Conservation (phyloP, 92 coral and sea anemone genomes). For the Nematostella vectensis region DNA sequence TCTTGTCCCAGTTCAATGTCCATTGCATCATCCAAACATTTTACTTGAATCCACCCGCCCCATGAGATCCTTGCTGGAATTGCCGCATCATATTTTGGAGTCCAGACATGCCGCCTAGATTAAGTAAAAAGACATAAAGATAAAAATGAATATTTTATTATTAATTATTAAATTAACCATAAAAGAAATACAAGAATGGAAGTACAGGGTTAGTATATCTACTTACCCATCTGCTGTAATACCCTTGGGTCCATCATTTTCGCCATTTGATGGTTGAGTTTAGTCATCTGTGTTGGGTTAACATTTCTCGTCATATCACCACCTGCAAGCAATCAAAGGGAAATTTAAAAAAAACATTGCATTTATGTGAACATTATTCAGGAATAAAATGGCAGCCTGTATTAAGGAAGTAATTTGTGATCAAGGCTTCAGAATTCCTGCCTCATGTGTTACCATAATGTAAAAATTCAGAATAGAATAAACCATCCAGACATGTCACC, state of each 20-base stretch:
- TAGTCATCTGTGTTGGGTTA: slow-evolving; percentile 95
- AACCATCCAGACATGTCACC: slow-evolving; percentile 44
- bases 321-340: slow-evolving; percentile 30
- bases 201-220: not conserved
- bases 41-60: slow-evolving; percentile 33
- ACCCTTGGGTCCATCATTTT: slow-evolving; percentile 99
- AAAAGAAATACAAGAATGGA: too few relatives aligned
- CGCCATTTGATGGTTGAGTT: slow-evolving; percentile 99
- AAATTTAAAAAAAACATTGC: too few relatives aligned
- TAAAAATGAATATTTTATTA: not conserved
- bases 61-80: slow-evolving; percentile 80
- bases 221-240: slow-evolving; percentile 98
- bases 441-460: too few relatives aligned
- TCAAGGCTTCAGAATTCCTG: too few relatives aligned
- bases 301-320: slow-evolving; percentile 98
- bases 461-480: too few relatives aligned
- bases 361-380: not conserved
- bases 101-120: slow-evolving; percentile 95
- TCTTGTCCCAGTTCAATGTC: too few relatives aligned
- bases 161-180: too few relatives aligned
- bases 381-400: not conserved
- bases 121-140: not conserved
- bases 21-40: too few relatives aligned
- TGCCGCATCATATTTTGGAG: slow-evolving; percentile 99
- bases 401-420: too few relatives aligned